Evolutionary conservation across 2,888 invertebrate species (phyloP), one percentile per base, ranked within the genome.

Genomic region (Osedax fenrisi): DNA sequence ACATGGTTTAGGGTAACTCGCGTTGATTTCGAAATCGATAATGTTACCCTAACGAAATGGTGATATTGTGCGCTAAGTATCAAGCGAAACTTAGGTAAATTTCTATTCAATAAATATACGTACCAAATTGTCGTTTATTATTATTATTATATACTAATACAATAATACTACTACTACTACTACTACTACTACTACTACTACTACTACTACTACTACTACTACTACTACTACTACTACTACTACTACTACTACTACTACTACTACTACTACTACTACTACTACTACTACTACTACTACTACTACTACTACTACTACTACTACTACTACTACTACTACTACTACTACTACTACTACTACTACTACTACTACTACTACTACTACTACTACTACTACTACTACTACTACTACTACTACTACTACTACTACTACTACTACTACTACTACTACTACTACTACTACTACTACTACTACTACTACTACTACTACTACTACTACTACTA

Each of bases 211-310:
- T 61, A 61, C 61, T 61, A 3, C 2, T 2, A 61, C 61, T 61
- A n/a, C 56, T 56, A 56, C 56, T n/a, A 56, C 56, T 56, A 13
- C 56, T 17, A 56, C 56, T 56, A 2, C 61, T 23, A 1, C 61
- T 61, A 61, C 10, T 10, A 61, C 61, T 23, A 1, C 10, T 61
- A 10, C 61, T 61, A 10, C 61, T 61, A 10, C 3, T 10, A 10
- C 61, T 61, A 61, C 61, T 61, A 61, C 61, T 61, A 61, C 61
- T 61, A 61, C 1, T 61, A 61, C 1, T 61, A 61, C 61, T 61
- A 61, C 61, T 61, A 61, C 61, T 61, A 61, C 61, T 61, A 61
- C 61, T 61, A 61, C 61, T 61, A 61, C 61, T 61, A 61, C 61
- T 61, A 61, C 2, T 61, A 61, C 61, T 61, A 61, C 61, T 61